Evolutionary conservation across 1,140 invertebrate genomes (phyloP).

Genomic region (Trigoniulus corallinus): DNA sequence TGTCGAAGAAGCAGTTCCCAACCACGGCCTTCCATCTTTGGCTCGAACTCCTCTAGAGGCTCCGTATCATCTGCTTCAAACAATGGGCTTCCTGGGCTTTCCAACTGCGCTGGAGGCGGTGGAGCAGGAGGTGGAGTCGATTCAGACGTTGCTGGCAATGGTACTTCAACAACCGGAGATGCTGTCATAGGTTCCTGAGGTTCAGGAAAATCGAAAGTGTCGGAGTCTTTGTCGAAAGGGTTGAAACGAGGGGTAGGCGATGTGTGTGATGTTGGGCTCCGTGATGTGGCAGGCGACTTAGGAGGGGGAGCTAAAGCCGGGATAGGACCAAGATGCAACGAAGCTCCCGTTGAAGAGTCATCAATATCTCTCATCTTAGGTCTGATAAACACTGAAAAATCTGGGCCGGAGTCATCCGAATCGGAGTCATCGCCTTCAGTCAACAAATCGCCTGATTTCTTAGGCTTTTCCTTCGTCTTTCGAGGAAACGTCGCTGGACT

Average conservation of each 20-base stretch:
- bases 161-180: background rate
- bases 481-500: conserved; percentile 25
- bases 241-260: conserved; percentile 40
- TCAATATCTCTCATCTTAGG: conserved; percentile 6
- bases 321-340: background rate
- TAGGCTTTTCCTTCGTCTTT: conserved; percentile 28
- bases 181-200: background rate
- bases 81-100: conserved; percentile 46
- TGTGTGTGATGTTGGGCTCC: conserved; percentile 1
- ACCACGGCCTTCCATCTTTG: conserved; percentile 58
- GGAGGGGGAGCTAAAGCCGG: conserved; percentile 7
- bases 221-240: conserved; percentile 53
- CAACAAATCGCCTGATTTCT: background rate
- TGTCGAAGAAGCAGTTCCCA: conserved; percentile 95
- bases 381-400: conserved; percentile 60
- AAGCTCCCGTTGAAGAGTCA: background rate
- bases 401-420: conserved; percentile 48
- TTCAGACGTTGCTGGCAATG: conserved; percentile 10
- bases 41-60: conserved; percentile 79
- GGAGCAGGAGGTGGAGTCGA: conserved; percentile 10
- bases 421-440: conserved; percentile 58
- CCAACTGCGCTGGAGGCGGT: conserved; percentile 25
- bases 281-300: background rate
- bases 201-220: background rate
- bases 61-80: conserved; percentile 89